These are phyloP conservation scores for Ommatoiulus sabulosus DNA, from an alignment of 2,888 invertebrate genomes.

Conservation along the genomic window DNA sequence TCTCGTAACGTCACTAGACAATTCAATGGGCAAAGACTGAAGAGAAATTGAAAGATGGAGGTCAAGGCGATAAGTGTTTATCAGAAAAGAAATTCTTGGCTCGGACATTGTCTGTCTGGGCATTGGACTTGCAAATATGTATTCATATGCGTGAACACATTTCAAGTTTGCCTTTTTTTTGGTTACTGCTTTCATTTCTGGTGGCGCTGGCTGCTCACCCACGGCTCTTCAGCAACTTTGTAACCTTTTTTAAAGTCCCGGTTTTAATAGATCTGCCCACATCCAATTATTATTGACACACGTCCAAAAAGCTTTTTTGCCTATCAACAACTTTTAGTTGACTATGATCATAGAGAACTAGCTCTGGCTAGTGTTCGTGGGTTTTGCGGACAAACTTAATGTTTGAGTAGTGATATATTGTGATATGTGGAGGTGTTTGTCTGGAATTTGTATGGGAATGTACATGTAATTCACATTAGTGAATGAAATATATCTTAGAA, in stretches of 20 bases:
- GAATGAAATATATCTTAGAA: no score
- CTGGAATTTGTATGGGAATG: no score
- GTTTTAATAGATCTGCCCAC: not conserved
- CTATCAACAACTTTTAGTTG: not conserved
- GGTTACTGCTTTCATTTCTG: not conserved
- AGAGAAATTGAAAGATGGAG: constrained; percentile 15
- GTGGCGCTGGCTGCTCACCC: not conserved
- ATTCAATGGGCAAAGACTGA: constrained; percentile 13
- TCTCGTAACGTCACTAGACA: not conserved
- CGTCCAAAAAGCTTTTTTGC: not conserved
- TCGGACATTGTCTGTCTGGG: constrained; percentile 1
- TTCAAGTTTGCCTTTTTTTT: not conserved
- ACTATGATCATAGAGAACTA: not conserved
- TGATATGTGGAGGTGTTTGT: no score
- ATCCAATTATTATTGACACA: constrained; percentile 18
- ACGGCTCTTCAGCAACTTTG: not conserved
- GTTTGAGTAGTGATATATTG: no score
- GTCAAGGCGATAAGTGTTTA: constrained; percentile 25
- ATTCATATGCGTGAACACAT: not conserved
- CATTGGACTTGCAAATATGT: constrained; percentile 28
- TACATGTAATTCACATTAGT: no score
- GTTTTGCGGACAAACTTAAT: not conserved
- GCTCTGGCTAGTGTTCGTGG: not conserved
- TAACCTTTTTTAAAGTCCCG: not conserved
- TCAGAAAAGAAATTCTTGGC: constrained; percentile 34